Conservation (phyloP, 1,140 invertebrate genomes). For the Notospermus geniculatus region DNA sequence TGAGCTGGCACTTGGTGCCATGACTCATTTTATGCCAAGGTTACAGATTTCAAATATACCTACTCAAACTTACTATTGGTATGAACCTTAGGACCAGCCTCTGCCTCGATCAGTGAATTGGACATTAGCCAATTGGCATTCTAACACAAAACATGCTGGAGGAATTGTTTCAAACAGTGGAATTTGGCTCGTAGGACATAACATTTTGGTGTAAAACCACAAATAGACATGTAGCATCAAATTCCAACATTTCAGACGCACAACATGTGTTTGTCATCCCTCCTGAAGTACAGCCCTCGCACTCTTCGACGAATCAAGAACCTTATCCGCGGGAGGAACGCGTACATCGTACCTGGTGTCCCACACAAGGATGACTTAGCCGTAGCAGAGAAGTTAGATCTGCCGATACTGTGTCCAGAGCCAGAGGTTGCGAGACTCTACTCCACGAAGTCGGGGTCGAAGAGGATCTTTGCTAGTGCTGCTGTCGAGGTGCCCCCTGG, state of each 20-base stretch:
- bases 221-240: no score
- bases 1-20: no score
- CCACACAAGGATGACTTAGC: conserved; percentile 53
- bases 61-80: no score
- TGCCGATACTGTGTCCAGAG: conserved; percentile 52
- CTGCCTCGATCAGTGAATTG: no score
- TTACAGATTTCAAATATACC: no score
- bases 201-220: no score
- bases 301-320: conserved; percentile 48
- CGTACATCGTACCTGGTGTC: conserved; percentile 52
- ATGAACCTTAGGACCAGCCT: no score
- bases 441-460: conserved; percentile 54
- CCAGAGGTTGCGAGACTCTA: conserved; percentile 53
- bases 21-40: no score
- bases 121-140: no score
- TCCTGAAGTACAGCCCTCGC: conserved; percentile 54
- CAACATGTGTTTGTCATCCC: conserved; percentile 52
- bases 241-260: conserved; percentile 44
- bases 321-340: conserved; percentile 50
- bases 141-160: no score
- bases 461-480: conserved; percentile 54
- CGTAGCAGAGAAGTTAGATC: conserved; percentile 46
- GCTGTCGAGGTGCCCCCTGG: conserved; percentile 48
- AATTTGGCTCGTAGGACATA: no score
- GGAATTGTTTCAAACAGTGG: no score